Evolutionary conservation across 2,113 vertebrate genomes (phyloP), one percentile per base, ranked within the genome.

Genomic region (Labeo rohita): DNA sequence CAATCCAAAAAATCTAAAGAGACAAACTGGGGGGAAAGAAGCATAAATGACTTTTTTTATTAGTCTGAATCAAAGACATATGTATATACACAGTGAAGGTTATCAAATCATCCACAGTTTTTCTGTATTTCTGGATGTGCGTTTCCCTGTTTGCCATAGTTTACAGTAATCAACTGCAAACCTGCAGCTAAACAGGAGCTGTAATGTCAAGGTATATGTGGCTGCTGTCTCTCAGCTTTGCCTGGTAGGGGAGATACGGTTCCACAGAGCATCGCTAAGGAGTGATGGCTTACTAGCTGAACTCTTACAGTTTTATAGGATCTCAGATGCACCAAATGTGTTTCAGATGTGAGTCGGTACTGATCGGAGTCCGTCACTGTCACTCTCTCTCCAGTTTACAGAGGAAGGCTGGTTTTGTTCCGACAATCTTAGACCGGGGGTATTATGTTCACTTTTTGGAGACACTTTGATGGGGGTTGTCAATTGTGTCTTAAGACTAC

Each of bases 241-340:
- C 85, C 65, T 84, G 83, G 56, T 65, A 85, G 80, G 80, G 83
- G 83, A 91, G 87, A 90, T 87, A 88, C 65, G 11, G 66, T 87
- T 85, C 90, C 88, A 88, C 85, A 66, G 81, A 88, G 49, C 84
- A 56, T 52, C 73, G 77, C 66, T 65, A 59, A 84, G 84, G 72
- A 87, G 87, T 83, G 52, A 89, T 84, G 85, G 66, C 82, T 83
- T 80, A 84, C 89, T 90, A 88, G 90, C 87, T 88, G 86, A 85
- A 78, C 87, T 89, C 85, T 81, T 81, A 78, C 82, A 87, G 87
- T 89, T 91, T 91, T 89, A 91, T 86, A 85, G 88, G 63, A 78
- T 86, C 86, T 90, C 81, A 85, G 87, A 87, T 86, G 88, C 68
- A 47, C 83, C 70, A 91, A 90, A 90, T 90, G 84, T 11, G 52